phyloP scores from a whole-genome alignment of 2,888 invertebrate species.

The Drosophila niveifrons region DNA sequence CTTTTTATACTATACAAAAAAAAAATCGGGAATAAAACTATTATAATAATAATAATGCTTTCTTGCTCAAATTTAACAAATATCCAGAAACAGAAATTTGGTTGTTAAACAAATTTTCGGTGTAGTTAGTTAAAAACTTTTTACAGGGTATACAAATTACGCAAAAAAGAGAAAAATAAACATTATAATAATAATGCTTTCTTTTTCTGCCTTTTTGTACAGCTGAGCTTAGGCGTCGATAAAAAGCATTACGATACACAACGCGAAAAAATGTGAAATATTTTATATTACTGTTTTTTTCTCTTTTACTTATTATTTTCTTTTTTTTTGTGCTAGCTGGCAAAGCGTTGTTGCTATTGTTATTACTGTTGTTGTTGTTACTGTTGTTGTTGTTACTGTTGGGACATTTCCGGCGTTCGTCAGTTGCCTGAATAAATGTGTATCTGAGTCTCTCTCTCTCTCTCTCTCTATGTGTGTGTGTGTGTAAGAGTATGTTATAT shows the following conservation, averaged over 20 bases:
- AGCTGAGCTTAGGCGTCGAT: constrained; percentile 36
- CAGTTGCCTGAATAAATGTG: constrained; percentile 21
- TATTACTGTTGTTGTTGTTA: too few relatives aligned
- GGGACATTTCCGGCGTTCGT: constrained; percentile 48
- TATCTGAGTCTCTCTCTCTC: constrained; percentile 4
- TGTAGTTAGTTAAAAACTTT: too few relatives aligned
- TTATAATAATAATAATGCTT: background rate
- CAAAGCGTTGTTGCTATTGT: constrained; percentile 15
- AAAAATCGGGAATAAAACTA: background rate
- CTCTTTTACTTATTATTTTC: background rate
- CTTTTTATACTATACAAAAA: background rate
- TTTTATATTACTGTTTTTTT: constrained; percentile 17
- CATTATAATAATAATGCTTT: background rate
- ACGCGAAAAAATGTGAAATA: constrained; percentile 25
- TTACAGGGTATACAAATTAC: background rate
- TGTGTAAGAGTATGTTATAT: too few relatives aligned
- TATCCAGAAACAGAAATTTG: too few relatives aligned
- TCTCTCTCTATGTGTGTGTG: too few relatives aligned
- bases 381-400: constrained; percentile 15
- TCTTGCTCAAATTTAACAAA: too few relatives aligned
- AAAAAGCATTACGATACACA: constrained; percentile 37
- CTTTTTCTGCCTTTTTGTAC: background rate
- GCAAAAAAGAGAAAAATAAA: background rate
- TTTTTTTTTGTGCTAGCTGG: constrained; percentile 4
- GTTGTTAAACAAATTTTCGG: too few relatives aligned